Conservation (phyloP, 2,888 invertebrate genomes). For the Prosapia bicincta region DNA sequence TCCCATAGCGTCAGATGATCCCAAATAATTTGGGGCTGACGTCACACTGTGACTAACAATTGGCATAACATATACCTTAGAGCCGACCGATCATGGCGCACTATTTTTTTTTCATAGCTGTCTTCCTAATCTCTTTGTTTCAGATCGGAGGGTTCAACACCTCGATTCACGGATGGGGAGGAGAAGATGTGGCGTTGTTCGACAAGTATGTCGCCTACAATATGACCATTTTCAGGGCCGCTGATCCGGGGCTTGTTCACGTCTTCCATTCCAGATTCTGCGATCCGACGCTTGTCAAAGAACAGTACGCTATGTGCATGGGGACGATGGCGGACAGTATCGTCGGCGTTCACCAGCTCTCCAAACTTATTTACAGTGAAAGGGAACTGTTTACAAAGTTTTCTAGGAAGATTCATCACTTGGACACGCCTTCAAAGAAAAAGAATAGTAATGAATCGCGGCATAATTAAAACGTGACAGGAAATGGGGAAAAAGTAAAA, state of each 20-base stretch:
- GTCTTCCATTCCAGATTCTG: constrained; percentile 90
- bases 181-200: constrained; percentile 94
- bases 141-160: constrained; percentile 84
- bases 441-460: no score
- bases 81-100: no score
- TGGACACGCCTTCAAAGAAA: no score
- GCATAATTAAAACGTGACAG: no score
- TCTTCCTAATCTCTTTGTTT: constrained; percentile 18
- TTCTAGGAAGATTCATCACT: not conserved
- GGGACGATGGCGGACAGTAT: constrained; percentile 86
- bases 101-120: no score
- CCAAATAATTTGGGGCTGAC: no score
- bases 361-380: constrained; percentile 44
- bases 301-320: constrained; percentile 88
- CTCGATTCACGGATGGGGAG: constrained; percentile 93
- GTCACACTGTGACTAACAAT: no score
- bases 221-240: constrained; percentile 75
- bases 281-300: constrained; percentile 69
- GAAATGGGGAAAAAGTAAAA: no score
- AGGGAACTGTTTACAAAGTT: not conserved
- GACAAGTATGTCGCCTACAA: constrained; percentile 64
- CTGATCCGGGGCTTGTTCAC: constrained; percentile 87
- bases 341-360: constrained; percentile 49
- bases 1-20: no score
- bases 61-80: no score